phyloP scores from a whole-genome alignment of 2,797 vertebrate species.

The Xiphorhynchus erythropygius region DNA sequence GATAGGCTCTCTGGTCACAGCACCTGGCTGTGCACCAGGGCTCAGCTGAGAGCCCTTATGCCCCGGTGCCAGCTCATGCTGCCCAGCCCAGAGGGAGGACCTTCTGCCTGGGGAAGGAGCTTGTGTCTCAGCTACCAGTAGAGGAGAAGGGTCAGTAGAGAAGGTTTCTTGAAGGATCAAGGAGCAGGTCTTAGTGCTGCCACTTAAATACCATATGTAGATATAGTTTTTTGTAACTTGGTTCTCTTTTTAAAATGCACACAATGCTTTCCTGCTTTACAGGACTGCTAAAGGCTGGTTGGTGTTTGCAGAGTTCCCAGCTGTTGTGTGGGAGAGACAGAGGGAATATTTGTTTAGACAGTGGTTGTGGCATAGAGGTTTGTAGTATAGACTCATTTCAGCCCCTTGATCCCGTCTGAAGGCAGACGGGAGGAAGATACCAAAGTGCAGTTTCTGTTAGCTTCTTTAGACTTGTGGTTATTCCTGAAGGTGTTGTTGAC shows the following conservation, averaged over 20 bases:
- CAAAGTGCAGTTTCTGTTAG: background rate
- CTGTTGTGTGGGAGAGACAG: background rate
- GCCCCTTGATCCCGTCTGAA: background rate
- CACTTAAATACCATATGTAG: background rate
- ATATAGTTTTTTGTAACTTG: background rate
- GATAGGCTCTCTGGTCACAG: accelerated
- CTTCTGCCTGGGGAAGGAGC: background rate
- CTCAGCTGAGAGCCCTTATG: background rate
- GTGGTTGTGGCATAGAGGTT: background rate
- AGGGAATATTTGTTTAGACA: background rate
- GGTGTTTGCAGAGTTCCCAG: background rate
- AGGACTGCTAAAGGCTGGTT: background rate
- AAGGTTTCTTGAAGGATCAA: background rate
- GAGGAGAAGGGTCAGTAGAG: background rate
- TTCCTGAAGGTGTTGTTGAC: background rate
- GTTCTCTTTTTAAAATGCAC: background rate
- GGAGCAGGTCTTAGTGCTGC: background rate
- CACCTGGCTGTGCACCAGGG: accelerated
- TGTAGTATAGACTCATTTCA: background rate
- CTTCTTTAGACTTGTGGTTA: background rate
- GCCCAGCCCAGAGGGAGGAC: accelerated
- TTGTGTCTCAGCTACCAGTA: background rate
- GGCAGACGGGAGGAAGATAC: background rate
- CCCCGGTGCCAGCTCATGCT: accelerated
- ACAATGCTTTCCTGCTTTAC: background rate